Evolutionary conservation across 2,113 vertebrate species (phyloP), one percentile per base, ranked within the genome.

Genomic region (Pterocles gutturalis): DNA sequence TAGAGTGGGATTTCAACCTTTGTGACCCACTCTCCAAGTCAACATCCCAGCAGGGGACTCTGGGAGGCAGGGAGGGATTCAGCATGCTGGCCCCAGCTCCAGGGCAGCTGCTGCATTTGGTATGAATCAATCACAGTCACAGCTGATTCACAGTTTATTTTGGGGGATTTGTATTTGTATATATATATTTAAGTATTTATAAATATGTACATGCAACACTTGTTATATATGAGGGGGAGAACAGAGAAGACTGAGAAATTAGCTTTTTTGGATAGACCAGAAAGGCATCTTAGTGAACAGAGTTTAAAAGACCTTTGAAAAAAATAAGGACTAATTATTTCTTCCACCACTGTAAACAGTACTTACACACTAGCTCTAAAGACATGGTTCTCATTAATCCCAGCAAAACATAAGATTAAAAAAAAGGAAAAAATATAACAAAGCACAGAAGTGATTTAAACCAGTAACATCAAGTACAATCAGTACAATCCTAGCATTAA

Each of bases 361-460:
- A 17, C 34, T 75, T 87, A 25, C 3, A 78, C 12, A 25, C 20
- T 60, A 53, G 18, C 7, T 67, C 3, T 3, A 60, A 81, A 70
- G 36, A 36, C 0, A 0, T 57, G 29, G 11, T 70, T 81, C 51
- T 81, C 14, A n/a, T n/a, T 55, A 93, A 26, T 55, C 14, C 17
- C 48, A 88, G 26, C 7, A 87, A 89, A 93, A 77, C 14, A 33
- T 13, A 55, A 70, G n/a, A 57, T 28, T 51, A 51, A 10, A 76
- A 81, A 78, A 55, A 41, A 71, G 36, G 7, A 11, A n/a, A 79
- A 81, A 38, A 29, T 5, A 46, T 3, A 60, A 8, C 33, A 62
- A 83, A 90, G 20, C 33, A 61, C 19, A 67, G 34, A 41, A 51
- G 10, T 83, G 55, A 89, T 89, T 88, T 89, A 94, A 96, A 78